These are phyloP conservation scores for Ectobius pallidus DNA, from an alignment of 2,888 invertebrate species.

Conservation along the genomic window DNA sequence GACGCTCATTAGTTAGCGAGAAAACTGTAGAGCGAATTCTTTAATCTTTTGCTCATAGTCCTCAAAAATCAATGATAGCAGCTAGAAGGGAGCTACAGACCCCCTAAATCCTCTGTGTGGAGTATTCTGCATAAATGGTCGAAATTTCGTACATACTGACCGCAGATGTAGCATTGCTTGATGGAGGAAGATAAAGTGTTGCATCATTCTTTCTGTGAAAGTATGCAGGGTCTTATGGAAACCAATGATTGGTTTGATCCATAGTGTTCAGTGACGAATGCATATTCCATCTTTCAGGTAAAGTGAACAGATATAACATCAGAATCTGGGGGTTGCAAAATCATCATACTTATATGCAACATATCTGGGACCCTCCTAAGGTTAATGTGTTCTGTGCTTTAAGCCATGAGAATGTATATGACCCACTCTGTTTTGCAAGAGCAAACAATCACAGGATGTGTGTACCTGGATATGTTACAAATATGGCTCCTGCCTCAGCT, in stretches of 20 bases:
- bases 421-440: slow-evolving; percentile 4
- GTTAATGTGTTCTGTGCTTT: not conserved
- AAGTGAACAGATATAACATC: not conserved
- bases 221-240: not conserved
- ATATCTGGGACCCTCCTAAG: not conserved
- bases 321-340: not conserved
- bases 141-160: not conserved
- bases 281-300: not conserved
- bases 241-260: not conserved
- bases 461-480: slow-evolving; percentile 1
- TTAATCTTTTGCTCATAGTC: not conserved
- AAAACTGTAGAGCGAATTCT: not conserved
- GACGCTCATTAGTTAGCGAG: not conserved
- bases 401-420: not conserved
- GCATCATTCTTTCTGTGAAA: not conserved
- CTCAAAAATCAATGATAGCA: not conserved
- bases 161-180: not conserved
- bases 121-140: not conserved
- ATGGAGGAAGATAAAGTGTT: not conserved
- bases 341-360: not conserved
- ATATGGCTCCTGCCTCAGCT: not conserved
- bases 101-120: not conserved
- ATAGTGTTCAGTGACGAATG: not conserved
- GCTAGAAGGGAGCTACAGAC: not conserved
- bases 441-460: not conserved